phyloP scores from a whole-genome alignment of 2,888 invertebrate genomes.

The Ceraclea dissimilis region DNA sequence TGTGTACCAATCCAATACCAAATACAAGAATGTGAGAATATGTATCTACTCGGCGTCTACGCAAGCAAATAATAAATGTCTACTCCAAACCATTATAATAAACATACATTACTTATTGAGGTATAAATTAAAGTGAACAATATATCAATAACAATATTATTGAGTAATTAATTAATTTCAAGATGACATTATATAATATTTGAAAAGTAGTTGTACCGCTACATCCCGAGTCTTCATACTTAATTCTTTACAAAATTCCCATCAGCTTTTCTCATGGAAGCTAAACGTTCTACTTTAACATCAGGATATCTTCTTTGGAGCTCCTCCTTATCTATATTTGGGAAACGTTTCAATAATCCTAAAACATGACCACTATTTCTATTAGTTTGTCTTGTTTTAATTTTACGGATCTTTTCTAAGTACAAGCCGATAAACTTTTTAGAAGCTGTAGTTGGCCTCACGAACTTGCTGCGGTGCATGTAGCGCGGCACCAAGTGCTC shows the following conservation, averaged over 20 bases:
- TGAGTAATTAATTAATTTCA: too few relatives aligned
- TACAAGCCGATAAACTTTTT: constrained; percentile 54
- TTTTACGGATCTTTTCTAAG: constrained; percentile 57
- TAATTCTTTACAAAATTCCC: constrained; percentile 52
- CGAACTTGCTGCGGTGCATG: constrained; percentile 54
- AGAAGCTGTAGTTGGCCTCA: constrained; percentile 46
- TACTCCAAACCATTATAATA: too few relatives aligned
- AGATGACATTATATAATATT: too few relatives aligned
- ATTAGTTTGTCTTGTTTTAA: constrained; percentile 50
- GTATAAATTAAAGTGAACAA: too few relatives aligned
- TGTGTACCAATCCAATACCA: too few relatives aligned
- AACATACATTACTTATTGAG: too few relatives aligned
- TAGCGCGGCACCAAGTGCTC: constrained; percentile 61
- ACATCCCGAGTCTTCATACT: too few relatives aligned
- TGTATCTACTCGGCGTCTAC: too few relatives aligned
- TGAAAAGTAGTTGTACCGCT: too few relatives aligned
- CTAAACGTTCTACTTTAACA: constrained; percentile 64
- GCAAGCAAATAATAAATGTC: too few relatives aligned
- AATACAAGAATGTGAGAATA: too few relatives aligned
- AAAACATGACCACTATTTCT: constrained; percentile 62
- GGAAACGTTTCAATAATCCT: constrained; percentile 65
- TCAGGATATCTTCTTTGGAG: constrained; percentile 67
- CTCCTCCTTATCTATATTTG: constrained; percentile 63
- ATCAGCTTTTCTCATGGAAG: constrained; percentile 47
- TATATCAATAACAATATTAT: too few relatives aligned